A percentile compares a stretch with the other conserved stretches of the same genome.
These are phyloP conservation scores for Agapornis roseicollis DNA, from an alignment of 2,113 vertebrate species.

Conservation along the genomic window DNA sequence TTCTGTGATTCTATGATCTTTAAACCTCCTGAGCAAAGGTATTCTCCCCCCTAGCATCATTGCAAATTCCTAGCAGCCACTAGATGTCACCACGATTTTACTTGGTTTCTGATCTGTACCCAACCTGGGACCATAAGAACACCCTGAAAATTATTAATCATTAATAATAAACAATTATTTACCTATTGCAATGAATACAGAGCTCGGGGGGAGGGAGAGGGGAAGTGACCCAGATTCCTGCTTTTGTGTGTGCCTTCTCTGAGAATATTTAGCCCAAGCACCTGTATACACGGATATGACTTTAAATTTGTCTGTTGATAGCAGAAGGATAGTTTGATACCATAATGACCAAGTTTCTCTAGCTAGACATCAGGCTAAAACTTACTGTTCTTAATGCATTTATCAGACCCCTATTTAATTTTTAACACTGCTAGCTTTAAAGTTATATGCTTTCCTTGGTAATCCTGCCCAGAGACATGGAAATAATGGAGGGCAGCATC, in stretches of 20 bases:
- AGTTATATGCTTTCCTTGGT: neutral
- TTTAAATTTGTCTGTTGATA: neutral
- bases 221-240: neutral
- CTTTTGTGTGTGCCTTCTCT: neutral
- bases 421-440: neutral
- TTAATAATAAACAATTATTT: neutral
- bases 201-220: neutral
- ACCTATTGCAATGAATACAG: neutral
- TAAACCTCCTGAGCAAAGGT: neutral
- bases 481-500: neutral
- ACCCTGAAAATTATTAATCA: neutral
- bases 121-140: fast-evolving
- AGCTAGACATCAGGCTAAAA: neutral
- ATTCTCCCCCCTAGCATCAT: neutral
- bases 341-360: fast-evolving
- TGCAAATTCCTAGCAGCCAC: neutral
- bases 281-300: fast-evolving
- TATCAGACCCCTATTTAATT: neutral
- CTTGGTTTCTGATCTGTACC: neutral
- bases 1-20: neutral
- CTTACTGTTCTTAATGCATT: neutral
- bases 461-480: neutral
- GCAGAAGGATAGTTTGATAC: neutral
- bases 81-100: conserved; percentile 61
- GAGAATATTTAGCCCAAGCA: neutral